Conservation (phyloP, 2,797 vertebrate species). For the Diglossa cyanea region DNA sequence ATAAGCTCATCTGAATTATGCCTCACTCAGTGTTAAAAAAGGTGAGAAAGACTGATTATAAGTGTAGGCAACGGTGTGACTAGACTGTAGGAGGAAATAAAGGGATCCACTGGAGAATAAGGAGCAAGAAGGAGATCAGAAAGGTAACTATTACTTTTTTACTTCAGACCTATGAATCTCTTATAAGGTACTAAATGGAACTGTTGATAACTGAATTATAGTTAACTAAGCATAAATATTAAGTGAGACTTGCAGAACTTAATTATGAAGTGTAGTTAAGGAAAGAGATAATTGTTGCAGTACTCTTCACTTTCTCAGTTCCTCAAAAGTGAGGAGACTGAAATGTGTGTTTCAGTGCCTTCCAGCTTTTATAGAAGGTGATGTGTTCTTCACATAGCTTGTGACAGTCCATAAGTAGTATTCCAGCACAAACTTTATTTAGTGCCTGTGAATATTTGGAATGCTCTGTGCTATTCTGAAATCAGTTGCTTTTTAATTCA, state of each 20-base stretch:
- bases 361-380: not conserved
- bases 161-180: not conserved
- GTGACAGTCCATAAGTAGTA: not conserved
- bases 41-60: not conserved
- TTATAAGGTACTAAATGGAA: not conserved
- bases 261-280: not conserved
- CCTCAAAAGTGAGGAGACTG: not conserved
- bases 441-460: not conserved
- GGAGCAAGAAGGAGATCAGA: not conserved
- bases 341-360: not conserved
- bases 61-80: not conserved
- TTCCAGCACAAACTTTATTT: not conserved
- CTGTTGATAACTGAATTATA: not conserved
- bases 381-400: not conserved
- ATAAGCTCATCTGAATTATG: not conserved
- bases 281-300: not conserved
- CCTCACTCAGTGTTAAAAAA: not conserved
- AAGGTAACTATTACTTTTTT: not conserved
- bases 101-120: not conserved
- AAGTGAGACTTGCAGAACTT: not conserved
- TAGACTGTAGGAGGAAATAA: constrained; percentile 8
- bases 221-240: not conserved
- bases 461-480: not conserved
- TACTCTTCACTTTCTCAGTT: not conserved
- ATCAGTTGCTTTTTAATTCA: not conserved